Percentiles rank a stretch among this genome's conserved stretches.
phyloP scores from a whole-genome alignment of 1,140 invertebrate genomes.

The Tribolium madens region DNA sequence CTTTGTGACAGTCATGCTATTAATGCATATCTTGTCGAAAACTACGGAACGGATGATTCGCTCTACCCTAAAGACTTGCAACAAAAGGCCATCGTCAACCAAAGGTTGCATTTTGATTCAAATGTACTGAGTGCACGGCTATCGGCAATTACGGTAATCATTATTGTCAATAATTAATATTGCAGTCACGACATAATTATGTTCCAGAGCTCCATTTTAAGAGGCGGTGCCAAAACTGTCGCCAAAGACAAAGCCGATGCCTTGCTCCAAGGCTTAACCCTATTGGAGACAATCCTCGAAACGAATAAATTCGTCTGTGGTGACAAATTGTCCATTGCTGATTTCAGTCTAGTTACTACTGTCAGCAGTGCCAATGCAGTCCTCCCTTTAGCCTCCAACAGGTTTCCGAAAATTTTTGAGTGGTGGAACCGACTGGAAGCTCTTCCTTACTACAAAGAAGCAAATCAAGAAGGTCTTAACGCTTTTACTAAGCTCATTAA shows the following conservation, averaged over 20 bases:
- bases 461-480: conserved; percentile 56
- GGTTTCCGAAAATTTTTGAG: conserved; percentile 53
- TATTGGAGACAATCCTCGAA: conserved; percentile 53
- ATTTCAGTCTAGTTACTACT: conserved; percentile 62
- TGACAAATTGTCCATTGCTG: conserved; percentile 68
- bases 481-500: conserved; percentile 53
- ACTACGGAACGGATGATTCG: conserved; percentile 75
- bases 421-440: conserved; percentile 54
- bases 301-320: conserved; percentile 59
- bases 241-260: conserved; percentile 57
- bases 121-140: conserved; percentile 43
- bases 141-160: conserved; percentile 6
- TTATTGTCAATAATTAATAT: not conserved
- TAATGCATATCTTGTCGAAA: conserved; percentile 69
- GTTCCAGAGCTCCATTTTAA: conserved; percentile 48
- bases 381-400: conserved; percentile 55
- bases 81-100: conserved; percentile 66
- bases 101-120: conserved; percentile 67
- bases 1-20: conserved; percentile 74
- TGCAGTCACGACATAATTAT: not conserved
- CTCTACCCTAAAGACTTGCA: conserved; percentile 76
- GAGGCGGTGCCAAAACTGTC: conserved; percentile 53
- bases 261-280: conserved; percentile 48
- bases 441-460: conserved; percentile 56
- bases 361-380: conserved; percentile 63